phyloP scores from a whole-genome alignment of 2,797 vertebrate species.

The Coregonus sp. region DNA sequence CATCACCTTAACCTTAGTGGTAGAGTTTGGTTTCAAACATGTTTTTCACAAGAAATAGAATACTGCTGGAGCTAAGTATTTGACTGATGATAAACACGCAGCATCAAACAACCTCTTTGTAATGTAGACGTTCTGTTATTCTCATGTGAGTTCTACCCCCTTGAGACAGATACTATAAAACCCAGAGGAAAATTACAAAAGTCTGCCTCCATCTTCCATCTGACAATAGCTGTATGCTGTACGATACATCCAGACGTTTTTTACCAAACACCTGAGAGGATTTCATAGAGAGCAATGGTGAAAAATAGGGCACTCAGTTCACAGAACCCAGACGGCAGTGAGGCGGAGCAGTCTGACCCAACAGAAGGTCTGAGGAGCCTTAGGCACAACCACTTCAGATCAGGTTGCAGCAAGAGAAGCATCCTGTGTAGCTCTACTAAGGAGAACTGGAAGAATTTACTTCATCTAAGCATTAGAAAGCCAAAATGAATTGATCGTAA shows the following conservation, averaged over 20 bases:
- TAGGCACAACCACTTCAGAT: conserved; percentile 49
- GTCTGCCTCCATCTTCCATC: background rate
- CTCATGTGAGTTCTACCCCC: background rate
- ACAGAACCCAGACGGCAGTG: conserved; percentile 41
- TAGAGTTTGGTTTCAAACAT: conserved; percentile 8
- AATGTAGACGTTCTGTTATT: background rate
- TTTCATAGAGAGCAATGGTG: conserved; percentile 42
- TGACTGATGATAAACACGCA: conserved; percentile 31
- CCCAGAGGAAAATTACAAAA: background rate
- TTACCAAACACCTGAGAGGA: conserved; percentile 39
- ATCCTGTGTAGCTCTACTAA: background rate
- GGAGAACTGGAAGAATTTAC: no score
- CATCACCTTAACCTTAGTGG: background rate
- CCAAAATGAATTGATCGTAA: background rate
- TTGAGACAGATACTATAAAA: background rate
- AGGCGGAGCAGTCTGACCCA: conserved; percentile 36
- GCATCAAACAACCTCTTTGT: conserved; percentile 9
- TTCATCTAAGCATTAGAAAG: background rate
- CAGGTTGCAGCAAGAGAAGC: conserved; percentile 48
- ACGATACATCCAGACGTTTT: conserved; percentile 26
- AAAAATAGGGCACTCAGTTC: conserved; percentile 51
- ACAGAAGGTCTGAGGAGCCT: conserved; percentile 44
- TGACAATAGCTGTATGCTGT: conserved; percentile 22
- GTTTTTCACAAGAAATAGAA: conserved; percentile 31
- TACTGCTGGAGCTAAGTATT: conserved; percentile 27